Evolutionary conservation across 2,113 vertebrate genomes (phyloP).

Genomic region (Brienomyrus brachyistius): DNA sequence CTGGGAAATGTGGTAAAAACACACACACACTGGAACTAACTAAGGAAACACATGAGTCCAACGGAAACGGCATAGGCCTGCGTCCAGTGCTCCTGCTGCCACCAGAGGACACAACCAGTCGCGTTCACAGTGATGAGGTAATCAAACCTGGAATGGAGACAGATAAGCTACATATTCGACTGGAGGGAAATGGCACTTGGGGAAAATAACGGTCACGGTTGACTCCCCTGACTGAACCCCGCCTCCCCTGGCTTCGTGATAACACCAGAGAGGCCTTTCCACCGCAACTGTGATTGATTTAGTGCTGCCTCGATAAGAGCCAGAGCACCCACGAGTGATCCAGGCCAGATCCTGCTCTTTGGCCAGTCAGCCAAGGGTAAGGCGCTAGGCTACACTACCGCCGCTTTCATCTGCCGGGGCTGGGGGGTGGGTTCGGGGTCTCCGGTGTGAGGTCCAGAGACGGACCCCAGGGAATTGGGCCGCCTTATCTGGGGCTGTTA

Average conservation of each 20-base stretch:
- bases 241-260: background rate
- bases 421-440: background rate
- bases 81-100: background rate
- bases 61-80: background rate
- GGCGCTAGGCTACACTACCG: background rate
- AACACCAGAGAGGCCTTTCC: background rate
- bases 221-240: background rate
- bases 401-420: background rate
- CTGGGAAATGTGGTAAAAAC: background rate
- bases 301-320: conserved; percentile 16
- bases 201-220: background rate
- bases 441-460: background rate
- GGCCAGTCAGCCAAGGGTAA: background rate
- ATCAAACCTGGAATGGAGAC: background rate
- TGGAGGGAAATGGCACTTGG: background rate
- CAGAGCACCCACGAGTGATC: background rate
- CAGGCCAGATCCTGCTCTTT: conserved; percentile 5
- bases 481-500: conserved; percentile 15
- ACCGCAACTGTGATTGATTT: conserved; percentile 16
- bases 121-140: background rate
- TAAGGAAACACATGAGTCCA: background rate
- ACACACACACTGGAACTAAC: background rate
- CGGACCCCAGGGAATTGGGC: background rate
- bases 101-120: background rate
- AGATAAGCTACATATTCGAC: background rate